These are phyloP conservation scores for Agrochola litura DNA, from an alignment of 2,888 invertebrate genomes.

Conservation along the genomic window DNA sequence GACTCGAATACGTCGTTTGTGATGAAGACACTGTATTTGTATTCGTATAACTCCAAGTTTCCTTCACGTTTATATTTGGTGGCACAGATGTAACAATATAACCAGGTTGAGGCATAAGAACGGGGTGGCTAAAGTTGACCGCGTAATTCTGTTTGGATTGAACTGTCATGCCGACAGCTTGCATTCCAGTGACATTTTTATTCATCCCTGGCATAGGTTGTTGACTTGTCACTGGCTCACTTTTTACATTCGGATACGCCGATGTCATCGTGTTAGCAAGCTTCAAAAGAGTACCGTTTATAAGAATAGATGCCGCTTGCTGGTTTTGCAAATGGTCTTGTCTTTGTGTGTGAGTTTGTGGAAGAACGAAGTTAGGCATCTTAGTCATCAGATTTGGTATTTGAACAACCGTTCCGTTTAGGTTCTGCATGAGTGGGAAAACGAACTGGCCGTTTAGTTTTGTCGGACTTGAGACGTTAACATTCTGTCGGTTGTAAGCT, in stretches of 20 bases:
- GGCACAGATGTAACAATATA: conserved; percentile 90
- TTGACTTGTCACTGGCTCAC: conserved; percentile 82
- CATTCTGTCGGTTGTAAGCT: conserved; percentile 83
- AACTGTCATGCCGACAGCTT: conserved; percentile 86
- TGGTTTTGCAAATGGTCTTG: conserved; percentile 86
- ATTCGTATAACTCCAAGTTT: conserved; percentile 86
- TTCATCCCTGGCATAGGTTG: conserved; percentile 83
- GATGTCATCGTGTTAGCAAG: conserved; percentile 83
- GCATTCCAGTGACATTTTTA: conserved; percentile 86
- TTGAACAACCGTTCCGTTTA: conserved; percentile 90
- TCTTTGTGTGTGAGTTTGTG: conserved; percentile 82
- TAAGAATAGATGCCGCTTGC: conserved; percentile 86
- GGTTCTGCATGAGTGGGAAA: conserved; percentile 91
- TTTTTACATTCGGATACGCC: conserved; percentile 80
- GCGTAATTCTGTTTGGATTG: conserved; percentile 89
- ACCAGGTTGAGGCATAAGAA: conserved; percentile 87
- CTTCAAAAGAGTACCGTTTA: conserved; percentile 89
- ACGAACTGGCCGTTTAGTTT: conserved; percentile 90
- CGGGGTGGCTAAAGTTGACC: conserved; percentile 88
- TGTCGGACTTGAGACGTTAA: conserved; percentile 86
- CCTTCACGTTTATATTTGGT: conserved; percentile 88
- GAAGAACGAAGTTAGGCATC: conserved; percentile 89
- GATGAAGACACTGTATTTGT: conserved; percentile 79
- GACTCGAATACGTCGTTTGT: conserved; percentile 81
- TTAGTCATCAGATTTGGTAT: conserved; percentile 91